These are phyloP conservation scores for Galerucella pusilla DNA, from an alignment of 2,888 invertebrate species.

Conservation along the genomic window DNA sequence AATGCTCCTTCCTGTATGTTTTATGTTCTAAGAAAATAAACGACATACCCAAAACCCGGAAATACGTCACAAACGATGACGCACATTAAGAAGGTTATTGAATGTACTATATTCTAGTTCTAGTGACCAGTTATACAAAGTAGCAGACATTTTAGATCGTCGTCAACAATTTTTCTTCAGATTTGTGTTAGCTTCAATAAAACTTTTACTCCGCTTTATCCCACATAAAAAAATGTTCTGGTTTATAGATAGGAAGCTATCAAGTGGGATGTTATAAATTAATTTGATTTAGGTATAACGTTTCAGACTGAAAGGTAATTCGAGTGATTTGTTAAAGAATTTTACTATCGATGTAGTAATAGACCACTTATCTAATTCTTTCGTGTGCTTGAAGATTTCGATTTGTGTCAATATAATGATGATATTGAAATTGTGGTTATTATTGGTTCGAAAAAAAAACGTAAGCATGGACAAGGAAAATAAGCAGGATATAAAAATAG, in stretches of 20 bases:
- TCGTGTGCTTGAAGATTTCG: neutral
- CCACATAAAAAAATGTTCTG: constrained; percentile 6
- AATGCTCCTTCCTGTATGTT: no score
- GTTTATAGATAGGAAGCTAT: constrained; percentile 15
- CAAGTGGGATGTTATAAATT: constrained; percentile 11
- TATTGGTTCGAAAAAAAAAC: neutral
- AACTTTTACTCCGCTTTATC: neutral
- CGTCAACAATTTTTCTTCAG: no score
- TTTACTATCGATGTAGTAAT: constrained; percentile 10
- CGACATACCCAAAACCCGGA: no score
- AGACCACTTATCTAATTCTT: neutral
- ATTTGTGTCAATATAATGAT: constrained; percentile 8
- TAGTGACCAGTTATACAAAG: no score
- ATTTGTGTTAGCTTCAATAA: no score
- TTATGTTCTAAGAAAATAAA: no score
- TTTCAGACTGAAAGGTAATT: constrained; percentile 3
- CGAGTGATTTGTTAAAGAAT: constrained; percentile 15
- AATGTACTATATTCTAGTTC: no score
- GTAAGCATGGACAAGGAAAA: no score
- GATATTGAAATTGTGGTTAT: neutral
- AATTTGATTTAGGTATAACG: constrained; percentile 17
- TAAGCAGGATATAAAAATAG: no score
- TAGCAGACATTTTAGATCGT: no score
- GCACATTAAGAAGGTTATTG: no score
- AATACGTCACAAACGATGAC: no score